Base-by-base conservation (phyloP, 2,797 vertebrate species). In the Botia almorhae region DNA sequence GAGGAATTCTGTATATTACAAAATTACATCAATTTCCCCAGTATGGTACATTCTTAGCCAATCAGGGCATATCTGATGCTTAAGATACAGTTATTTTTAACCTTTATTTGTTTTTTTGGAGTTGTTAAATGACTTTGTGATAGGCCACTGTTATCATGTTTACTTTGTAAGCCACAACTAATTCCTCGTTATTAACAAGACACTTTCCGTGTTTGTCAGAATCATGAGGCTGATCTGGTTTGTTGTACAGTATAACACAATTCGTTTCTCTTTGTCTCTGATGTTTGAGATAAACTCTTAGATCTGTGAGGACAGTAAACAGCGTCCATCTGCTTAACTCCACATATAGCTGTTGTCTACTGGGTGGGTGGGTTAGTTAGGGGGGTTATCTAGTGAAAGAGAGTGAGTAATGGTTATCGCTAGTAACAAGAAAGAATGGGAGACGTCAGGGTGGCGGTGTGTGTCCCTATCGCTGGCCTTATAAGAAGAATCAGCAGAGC, bases 361-460 rank as follows among this genome's bases (percentile, higher is more conserved):
- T 26, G 58, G 69, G 17, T 29, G 58, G 39, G 58, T 75, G 76
- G 73, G 7, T 4, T 4, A 39, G 50, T 16, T 61, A 39, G 21
- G 10, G 14, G 50, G 58, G 79, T 67, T 67, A 71, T 36, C 74
- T 64, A 14, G 48, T 76, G 46, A 81, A 50, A 46, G 43, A 81
- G 60, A 77, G 36, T 43, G 65, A 78, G 65, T 75, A 69, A 80
- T 69, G 78, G 82, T 85, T 81, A 84, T 72, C 43, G 23, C 43
- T 56, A 46, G 74, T 85, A 85, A 87, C 85, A 65, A 85, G 76
- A 83, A 84, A 76, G 77, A 84, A 82, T 85, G 84, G 69, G 58
- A 51, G 69, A 81, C 76, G 64, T 61, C 55, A 13, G 70, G 82
- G 76, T 80, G 81, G 82, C 71, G 74, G 48, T 68, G 69, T 76